Conservation (phyloP, 2,888 invertebrate species). For the Macrophya annulata region DNA sequence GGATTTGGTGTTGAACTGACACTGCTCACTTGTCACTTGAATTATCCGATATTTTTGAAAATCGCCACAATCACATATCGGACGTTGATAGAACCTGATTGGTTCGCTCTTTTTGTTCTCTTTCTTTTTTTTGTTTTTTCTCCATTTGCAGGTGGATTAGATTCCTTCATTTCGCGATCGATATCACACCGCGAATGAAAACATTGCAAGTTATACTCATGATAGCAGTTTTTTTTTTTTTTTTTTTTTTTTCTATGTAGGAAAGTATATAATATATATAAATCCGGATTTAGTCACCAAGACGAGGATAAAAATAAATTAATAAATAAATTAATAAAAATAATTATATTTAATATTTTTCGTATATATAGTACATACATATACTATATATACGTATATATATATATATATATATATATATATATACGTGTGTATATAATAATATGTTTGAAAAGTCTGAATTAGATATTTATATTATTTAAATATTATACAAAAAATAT, state of each 20-base stretch:
- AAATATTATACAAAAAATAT: constrained; percentile 24
- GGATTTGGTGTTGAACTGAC: neutral
- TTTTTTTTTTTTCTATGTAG: neutral
- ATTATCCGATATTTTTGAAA: constrained; percentile 32
- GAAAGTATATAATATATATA: neutral
- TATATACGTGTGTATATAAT: neutral
- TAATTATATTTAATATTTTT: neutral
- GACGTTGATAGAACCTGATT: constrained; percentile 3
- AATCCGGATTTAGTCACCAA: neutral
- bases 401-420: neutral
- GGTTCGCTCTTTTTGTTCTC: neutral
- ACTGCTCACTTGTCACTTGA: constrained; percentile 15
- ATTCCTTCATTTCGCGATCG: constrained; percentile 34
- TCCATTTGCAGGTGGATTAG: neutral
- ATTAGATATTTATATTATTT: constrained; percentile 13
- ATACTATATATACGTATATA: neutral
- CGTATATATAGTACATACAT: neutral
- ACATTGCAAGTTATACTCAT: neutral
- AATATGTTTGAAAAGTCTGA: neutral
- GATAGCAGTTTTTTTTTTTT: neutral
- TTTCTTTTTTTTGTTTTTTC: neutral
- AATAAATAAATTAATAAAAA: neutral
- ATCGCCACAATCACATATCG: constrained; percentile 23
- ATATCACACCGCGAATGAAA: neutral
- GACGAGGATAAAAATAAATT: no score